These are phyloP conservation scores for Ophraella communa DNA, from an alignment of 2,888 invertebrate species.

Conservation along the genomic window DNA sequence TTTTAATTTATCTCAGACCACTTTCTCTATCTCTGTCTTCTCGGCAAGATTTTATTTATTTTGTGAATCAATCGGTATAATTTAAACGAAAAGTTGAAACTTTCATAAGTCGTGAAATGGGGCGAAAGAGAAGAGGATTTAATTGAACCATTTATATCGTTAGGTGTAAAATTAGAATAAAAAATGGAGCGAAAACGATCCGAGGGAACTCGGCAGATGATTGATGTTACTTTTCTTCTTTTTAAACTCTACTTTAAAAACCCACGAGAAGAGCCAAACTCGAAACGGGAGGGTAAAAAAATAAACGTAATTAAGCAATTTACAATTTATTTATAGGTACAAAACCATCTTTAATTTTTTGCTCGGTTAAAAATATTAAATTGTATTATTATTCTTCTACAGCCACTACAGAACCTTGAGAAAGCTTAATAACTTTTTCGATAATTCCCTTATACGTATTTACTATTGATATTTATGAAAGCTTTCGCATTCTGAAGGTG, in stretches of 20 bases:
- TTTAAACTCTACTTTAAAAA: too few species aligned
- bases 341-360: too few species aligned
- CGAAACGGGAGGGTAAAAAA: too few species aligned
- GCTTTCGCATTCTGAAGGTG: conserved; percentile 56
- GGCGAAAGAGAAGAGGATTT: conserved; percentile 47
- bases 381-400: not conserved
- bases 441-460: conserved; percentile 7
- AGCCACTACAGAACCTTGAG: not conserved
- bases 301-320: too few species aligned
- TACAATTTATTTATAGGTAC: too few species aligned
- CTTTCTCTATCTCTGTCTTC: too few species aligned
- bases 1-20: too few species aligned
- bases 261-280: too few species aligned
- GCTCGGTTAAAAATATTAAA: not conserved
- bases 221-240: conserved; percentile 41
- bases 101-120: not conserved
- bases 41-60: not conserved
- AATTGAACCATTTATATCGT: conserved; percentile 54
- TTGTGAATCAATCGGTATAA: not conserved
- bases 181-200: conserved; percentile 44
- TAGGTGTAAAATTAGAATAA: conserved; percentile 50
- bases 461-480: conserved; percentile 61
- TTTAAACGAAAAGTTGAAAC: not conserved
- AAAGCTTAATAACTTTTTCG: not conserved
- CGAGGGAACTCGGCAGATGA: conserved; percentile 29